Percentiles rank a stretch among this genome's conserved stretches.
Conservation (phyloP, 2,797 vertebrate species). For the Manis pentadactyla region DNA sequence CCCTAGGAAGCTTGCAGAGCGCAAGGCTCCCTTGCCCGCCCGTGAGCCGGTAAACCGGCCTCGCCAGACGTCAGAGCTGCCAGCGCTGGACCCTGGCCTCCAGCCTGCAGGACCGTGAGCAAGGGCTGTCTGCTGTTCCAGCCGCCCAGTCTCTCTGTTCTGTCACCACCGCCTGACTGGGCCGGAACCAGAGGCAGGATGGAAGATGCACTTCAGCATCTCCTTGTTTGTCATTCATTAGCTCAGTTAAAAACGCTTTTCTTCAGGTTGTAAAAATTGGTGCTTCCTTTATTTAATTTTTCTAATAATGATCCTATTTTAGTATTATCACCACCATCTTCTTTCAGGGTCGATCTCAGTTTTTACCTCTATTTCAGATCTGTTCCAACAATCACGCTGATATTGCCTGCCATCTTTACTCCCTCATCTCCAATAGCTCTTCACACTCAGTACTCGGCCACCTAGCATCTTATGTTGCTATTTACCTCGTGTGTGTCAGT, state of each 20-base stretch:
- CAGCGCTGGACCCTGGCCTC: background rate
- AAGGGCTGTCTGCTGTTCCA: too few relatives aligned
- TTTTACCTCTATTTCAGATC: background rate
- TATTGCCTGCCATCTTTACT: background rate
- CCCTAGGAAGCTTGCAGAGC: too few relatives aligned
- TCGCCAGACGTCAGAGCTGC: background rate
- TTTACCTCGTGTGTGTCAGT: background rate
- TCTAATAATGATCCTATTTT: background rate
- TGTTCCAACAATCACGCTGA: background rate
- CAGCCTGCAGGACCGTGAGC: background rate
- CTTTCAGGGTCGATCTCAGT: background rate
- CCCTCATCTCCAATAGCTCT: background rate
- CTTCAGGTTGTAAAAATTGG: background rate
- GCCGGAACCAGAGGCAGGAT: background rate
- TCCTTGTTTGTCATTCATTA: background rate
- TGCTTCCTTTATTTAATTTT: background rate
- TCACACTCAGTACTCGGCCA: background rate
- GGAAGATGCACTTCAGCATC: background rate
- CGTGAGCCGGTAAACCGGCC: background rate
- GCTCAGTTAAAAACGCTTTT: background rate
- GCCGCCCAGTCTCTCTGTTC: background rate
- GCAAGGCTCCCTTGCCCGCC: background rate
- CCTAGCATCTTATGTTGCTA: background rate
- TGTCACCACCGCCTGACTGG: background rate
- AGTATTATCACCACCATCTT: background rate